Base-by-base conservation (phyloP, 2,113 vertebrate genomes). In the Spheniscus mendiculus region DNA sequence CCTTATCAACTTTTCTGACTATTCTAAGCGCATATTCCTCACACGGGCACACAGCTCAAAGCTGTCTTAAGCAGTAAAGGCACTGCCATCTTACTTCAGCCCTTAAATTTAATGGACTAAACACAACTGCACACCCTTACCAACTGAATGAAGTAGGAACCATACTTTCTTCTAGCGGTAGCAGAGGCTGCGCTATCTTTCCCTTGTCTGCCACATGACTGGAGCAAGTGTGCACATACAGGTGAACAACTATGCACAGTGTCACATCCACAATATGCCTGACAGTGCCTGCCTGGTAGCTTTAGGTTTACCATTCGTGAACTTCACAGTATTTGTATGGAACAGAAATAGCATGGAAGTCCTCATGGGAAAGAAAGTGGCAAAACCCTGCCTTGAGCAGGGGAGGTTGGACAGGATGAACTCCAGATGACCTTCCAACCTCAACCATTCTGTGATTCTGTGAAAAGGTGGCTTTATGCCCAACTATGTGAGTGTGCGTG, bases 241-340 rank as follows among this genome's bases (percentile, higher is more conserved):
- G 62, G 10, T 26, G 22, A 34, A 61, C 2, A 18, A 8, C 45
- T 55, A 2, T 18, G 21, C 14, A 30, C 25, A 40, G 34, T 5
- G 36, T 25, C 27, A 30, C 44, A 80, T 6, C 32, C 62, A 47
- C 71, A 22, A 1, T 2, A 9, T 13, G 15, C 12, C 85, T 56
- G 65, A 25, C 38, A 59, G 22, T 25, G 21, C 30, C 29, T 47
- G 22, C 12, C 62, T 47, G 17, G 10, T 17, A 38, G 21, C 59
- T 79, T 67, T 16, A 14, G 0, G 0, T 65, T 86, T 65, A 30
- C 14, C 1, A 1, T 69, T 72, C 4, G 4, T 53, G 25, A 65
- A n/a, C 18, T 81, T 22, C 10, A 21, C 12, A 6, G 16, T 30
- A 44, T 61, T 77, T 73, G 3, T 40, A 38, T 23, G 29, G 20